Conservation (phyloP, 2,113 vertebrate species). For the Pogona vitticeps region DNA sequence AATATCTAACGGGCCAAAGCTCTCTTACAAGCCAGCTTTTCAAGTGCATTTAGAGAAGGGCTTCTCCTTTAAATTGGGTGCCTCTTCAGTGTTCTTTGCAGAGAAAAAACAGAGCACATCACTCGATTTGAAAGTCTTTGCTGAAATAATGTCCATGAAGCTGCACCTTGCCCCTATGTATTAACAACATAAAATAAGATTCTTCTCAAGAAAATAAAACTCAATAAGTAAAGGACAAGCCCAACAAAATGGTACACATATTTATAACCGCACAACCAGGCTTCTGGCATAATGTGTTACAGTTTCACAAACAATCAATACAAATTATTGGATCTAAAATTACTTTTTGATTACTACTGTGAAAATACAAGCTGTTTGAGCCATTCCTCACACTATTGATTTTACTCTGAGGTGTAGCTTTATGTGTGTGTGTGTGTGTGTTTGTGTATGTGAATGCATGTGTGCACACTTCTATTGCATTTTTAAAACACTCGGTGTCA, state of each 20-base stretch:
- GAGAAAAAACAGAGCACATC: neutral
- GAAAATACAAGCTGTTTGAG: conserved; percentile 81
- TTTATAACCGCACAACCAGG: conserved; percentile 71
- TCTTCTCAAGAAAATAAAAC: conserved; percentile 64
- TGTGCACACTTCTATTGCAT: conserved; percentile 59
- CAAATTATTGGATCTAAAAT: conserved; percentile 89
- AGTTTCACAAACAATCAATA: conserved; percentile 84
- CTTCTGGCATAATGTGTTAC: conserved; percentile 71
- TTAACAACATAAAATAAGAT: conserved; percentile 56
- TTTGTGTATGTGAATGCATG: conserved; percentile 47
- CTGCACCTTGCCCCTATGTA: conserved; percentile 25
- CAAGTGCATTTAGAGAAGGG: neutral
- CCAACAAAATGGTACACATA: conserved; percentile 61
- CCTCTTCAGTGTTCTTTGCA: conserved; percentile 14
- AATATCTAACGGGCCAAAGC: too few species aligned
- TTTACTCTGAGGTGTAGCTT: conserved; percentile 56
- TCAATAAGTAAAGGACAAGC: conserved; percentile 48
- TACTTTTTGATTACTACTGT: conserved; percentile 89
- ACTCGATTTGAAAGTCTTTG: conserved; percentile 22
- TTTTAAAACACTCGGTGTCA: conserved; percentile 70
- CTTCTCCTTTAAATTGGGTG: neutral
- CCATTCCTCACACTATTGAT: conserved; percentile 86
- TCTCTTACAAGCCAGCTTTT: neutral
- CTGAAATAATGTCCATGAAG: conserved; percentile 50
- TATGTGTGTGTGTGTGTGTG: conserved; percentile 48